Evolutionary conservation across 2,113 vertebrate species (phyloP), one percentile per base, ranked within the genome.

Genomic region (Promerops cafer): DNA sequence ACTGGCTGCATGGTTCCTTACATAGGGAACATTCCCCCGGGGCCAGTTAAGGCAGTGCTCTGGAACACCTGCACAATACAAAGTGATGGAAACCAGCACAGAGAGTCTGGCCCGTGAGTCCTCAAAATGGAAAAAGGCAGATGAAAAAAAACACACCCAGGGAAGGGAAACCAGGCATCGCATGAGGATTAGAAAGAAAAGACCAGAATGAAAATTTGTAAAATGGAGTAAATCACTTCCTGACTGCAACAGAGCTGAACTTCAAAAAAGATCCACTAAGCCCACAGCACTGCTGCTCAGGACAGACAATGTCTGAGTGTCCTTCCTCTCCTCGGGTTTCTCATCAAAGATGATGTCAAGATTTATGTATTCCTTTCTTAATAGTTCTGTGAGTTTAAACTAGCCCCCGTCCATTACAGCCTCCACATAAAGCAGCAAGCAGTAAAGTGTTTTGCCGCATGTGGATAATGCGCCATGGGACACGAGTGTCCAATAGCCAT

Each of bases 41-140:
- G 89, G 22, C 82, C 64, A 72, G 76, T 96, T 93, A 90, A 93
- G 40, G 59, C 87, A 47, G 30, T 1, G 7, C 47, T 82, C 74
- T 88, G 88, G 78, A 96, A 83, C 96, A 96, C 95, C 94, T 95
- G 93, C 90, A 87, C 81, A 91, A 89, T 47, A 87, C 86, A 89
- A 93, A 96, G 86, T 79, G 86, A 83, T 2, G 71, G 87, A 96
- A 96, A 95, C 54, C 93, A 90, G 93, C 80, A 27, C 35, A 60
- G 60, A 72, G 77, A 57, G 72, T 54, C 93, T 95, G 90, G 90
- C 54, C 71, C 18, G 0, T 16, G 30, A 85, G 84, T 70, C 95
- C 64, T 95, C 87, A 88, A 70, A 87, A 88, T 92, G 90, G 87
- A 95, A 95, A 95, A 94, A 88, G 37, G 76, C 78, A 96, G 72